These are phyloP conservation scores for Cercopithecus mona DNA, from an alignment of 2,113 vertebrate genomes.

Conservation along the genomic window DNA sequence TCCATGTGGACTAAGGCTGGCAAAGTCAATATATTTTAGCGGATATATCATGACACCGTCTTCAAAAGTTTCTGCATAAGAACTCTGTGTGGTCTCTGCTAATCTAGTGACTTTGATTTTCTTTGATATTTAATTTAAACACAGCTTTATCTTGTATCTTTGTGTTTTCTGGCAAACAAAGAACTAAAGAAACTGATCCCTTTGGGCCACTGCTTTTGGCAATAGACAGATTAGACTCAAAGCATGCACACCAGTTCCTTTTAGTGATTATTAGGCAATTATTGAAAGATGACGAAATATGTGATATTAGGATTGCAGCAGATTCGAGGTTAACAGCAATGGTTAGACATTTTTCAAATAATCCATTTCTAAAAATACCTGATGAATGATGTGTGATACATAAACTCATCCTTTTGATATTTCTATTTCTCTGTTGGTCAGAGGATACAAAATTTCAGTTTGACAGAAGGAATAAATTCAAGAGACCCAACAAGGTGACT, in stretches of 20 bases:
- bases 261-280: background rate
- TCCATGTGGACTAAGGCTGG: conserved; percentile 76
- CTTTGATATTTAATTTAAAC: conserved; percentile 82
- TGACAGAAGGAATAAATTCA: background rate
- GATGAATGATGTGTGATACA: background rate
- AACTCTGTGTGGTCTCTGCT: conserved; percentile 77
- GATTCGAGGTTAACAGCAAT: background rate
- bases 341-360: background rate
- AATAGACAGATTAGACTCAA: background rate
- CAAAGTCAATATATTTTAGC: conserved; percentile 82
- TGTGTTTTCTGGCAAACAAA: conserved; percentile 78
- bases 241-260: background rate
- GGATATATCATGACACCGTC: conserved; percentile 80
- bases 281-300: background rate
- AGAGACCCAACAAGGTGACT: background rate
- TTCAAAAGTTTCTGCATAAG: conserved; percentile 76
- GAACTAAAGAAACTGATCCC: conserved; percentile 67
- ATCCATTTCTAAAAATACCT: background rate
- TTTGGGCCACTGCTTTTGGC: conserved; percentile 44
- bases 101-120: conserved; percentile 79
- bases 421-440: background rate
- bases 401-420: background rate
- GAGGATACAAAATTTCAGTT: background rate
- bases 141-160: conserved; percentile 69
- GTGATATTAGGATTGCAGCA: too few relatives aligned